phyloP scores from a whole-genome alignment of 1,140 invertebrate species.

The Dendrolimus punctatus region DNA sequence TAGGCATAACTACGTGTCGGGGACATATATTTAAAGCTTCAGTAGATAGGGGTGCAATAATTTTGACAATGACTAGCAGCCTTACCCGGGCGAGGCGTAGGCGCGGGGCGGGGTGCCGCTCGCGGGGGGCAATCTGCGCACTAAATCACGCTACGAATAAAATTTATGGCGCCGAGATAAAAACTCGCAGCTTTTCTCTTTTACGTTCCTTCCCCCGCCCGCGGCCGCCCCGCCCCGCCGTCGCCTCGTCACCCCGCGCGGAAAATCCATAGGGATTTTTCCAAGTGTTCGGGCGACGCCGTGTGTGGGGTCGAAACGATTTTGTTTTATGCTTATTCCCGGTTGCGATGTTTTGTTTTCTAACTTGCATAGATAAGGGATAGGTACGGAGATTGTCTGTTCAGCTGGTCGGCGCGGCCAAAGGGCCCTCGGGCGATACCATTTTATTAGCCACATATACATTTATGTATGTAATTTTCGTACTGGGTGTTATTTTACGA shows the following conservation, averaged over 20 bases:
- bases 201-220: slow-evolving; percentile 63
- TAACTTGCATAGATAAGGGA: slow-evolving; percentile 63
- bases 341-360: slow-evolving; percentile 65
- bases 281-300: slow-evolving; percentile 65
- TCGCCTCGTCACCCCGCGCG: slow-evolving; percentile 41
- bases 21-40: slow-evolving; percentile 70
- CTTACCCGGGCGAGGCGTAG: slow-evolving; percentile 65
- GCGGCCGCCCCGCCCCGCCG: slow-evolving; percentile 20
- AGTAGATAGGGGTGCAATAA: slow-evolving; percentile 72
- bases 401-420: slow-evolving; percentile 20
- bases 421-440: not conserved
- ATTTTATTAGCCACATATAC: not conserved
- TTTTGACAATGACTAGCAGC: slow-evolving; percentile 71
- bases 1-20: slow-evolving; percentile 57
- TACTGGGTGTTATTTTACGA: slow-evolving; percentile 10
- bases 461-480: slow-evolving; percentile 9
- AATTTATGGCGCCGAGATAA: slow-evolving; percentile 74
- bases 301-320: slow-evolving; percentile 65
- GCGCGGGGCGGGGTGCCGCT: slow-evolving; percentile 47
- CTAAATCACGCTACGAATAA: slow-evolving; percentile 75
- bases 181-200: slow-evolving; percentile 75
- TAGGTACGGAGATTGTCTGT: slow-evolving; percentile 43
- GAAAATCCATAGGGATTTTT: slow-evolving; percentile 72
- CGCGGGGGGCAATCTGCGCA: slow-evolving; percentile 69
- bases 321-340: slow-evolving; percentile 70